phyloP scores from a whole-genome alignment of 2,113 vertebrate species.

The Dromas ardeola region DNA sequence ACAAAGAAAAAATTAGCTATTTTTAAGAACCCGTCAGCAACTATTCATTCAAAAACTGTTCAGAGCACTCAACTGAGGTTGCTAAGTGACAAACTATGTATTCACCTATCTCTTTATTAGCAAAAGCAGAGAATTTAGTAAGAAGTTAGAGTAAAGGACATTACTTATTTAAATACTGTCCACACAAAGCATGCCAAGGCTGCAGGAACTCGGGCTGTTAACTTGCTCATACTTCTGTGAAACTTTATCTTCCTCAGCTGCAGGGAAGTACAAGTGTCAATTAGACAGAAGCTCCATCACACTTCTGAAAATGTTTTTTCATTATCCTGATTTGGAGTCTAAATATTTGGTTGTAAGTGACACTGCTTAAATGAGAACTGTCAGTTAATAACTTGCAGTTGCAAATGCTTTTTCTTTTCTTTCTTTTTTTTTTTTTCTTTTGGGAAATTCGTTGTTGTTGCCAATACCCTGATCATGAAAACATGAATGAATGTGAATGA shows the following conservation, averaged over 20 bases:
- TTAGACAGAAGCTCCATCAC: constrained; percentile 23
- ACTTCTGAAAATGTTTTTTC: constrained; percentile 43
- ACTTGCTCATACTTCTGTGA: not conserved
- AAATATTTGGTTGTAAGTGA: constrained; percentile 60
- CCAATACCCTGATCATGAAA: not conserved
- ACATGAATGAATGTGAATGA: not conserved
- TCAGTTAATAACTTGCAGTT: constrained; percentile 26
- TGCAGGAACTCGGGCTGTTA: not conserved
- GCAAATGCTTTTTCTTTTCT: not conserved
- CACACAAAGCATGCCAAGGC: not conserved
- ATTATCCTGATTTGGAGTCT: constrained; percentile 54
- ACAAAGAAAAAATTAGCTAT: not conserved
- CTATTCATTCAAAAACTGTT: constrained; percentile 24
- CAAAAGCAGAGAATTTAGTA: not conserved
- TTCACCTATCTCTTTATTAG: not conserved
- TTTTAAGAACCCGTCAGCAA: not conserved
- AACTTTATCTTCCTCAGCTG: constrained; percentile 20
- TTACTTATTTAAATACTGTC: not conserved
- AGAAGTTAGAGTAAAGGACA: not conserved
- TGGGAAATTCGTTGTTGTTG: not conserved
- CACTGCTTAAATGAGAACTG: constrained; percentile 32
- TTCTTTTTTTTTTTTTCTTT: not conserved
- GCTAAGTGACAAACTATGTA: constrained; percentile 4
- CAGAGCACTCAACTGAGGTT: not conserved
- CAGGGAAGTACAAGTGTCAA: constrained; percentile 20